These are phyloP conservation scores for Varanus salvator DNA, from an alignment of 2,113 vertebrate species.

Conservation along the genomic window DNA sequence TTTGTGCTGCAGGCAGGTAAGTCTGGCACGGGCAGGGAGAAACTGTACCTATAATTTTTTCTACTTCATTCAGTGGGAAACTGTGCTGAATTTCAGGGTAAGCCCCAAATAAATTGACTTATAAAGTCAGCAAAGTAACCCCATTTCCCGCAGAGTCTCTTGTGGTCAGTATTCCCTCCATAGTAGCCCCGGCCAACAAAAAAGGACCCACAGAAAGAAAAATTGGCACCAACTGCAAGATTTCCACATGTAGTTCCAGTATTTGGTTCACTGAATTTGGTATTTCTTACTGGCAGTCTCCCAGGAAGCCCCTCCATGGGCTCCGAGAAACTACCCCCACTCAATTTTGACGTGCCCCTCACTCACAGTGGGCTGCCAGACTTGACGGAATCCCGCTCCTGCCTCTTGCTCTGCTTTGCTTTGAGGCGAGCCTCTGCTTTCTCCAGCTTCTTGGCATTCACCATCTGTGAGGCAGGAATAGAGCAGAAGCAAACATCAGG, in stretches of 20 bases:
- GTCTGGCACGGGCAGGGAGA: too few relatives aligned
- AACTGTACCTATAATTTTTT: too few relatives aligned
- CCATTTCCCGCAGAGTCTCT: background rate
- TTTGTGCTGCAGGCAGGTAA: too few relatives aligned
- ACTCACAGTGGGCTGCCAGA: constrained; percentile 82
- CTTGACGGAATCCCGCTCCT: constrained; percentile 88
- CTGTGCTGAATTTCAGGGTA: background rate
- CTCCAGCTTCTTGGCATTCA: constrained; percentile 94
- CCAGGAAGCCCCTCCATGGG: background rate
- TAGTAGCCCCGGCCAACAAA: too few relatives aligned
- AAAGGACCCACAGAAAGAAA: background rate
- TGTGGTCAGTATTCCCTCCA: background rate
- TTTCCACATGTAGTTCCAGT: background rate
- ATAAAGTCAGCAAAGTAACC: background rate
- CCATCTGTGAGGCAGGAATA: constrained; percentile 78
- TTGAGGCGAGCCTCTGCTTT: constrained; percentile 96
- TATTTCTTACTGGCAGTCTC: background rate
- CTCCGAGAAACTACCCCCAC: background rate
- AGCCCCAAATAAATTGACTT: background rate
- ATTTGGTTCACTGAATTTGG: background rate
- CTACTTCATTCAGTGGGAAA: background rate
- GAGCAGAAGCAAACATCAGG: background rate
- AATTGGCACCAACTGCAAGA: background rate
- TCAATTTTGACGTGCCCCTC: background rate
- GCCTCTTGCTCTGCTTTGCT: constrained; percentile 91